A percentile compares a stretch with the other conserved stretches of the same genome.
Evolutionary conservation across 2,797 vertebrate genomes (phyloP).

Genomic region (Danio jaintianensis): DNA sequence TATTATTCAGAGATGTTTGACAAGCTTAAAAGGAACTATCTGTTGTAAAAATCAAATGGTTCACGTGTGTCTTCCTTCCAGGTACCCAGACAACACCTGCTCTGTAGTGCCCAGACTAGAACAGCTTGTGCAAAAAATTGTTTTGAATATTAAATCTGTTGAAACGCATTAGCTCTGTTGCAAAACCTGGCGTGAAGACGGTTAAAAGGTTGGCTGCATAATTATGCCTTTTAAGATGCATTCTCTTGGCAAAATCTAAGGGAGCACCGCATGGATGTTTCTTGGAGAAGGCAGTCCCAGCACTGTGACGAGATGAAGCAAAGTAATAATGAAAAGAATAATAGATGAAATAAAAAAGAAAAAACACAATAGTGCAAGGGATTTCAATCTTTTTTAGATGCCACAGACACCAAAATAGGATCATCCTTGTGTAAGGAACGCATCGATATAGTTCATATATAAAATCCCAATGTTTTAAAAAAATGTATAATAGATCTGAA

Average conservation of each 20-base stretch:
- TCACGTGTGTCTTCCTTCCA: not conserved
- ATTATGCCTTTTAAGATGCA: not conserved
- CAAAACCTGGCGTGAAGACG: not conserved
- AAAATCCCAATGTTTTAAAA: too few species aligned
- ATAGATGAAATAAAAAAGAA: not conserved
- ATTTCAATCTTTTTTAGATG: too few species aligned
- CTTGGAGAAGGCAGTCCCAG: not conserved
- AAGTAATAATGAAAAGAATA: not conserved
- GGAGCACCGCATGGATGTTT: not conserved
- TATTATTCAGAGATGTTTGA: slow-evolving; percentile 14
- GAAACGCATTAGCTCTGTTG: not conserved
- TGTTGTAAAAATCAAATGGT: not conserved
- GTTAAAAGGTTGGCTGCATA: not conserved
- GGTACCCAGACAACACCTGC: slow-evolving; percentile 6
- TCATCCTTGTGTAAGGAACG: too few species aligned
- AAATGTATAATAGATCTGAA: too few species aligned
- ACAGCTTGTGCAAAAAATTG: not conserved
- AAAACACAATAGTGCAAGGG: not conserved
- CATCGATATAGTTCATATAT: too few species aligned
- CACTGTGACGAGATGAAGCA: not conserved
- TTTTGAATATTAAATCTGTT: not conserved
- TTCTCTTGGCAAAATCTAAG: not conserved
- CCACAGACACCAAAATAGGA: too few species aligned
- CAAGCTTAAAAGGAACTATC: slow-evolving; percentile 1
- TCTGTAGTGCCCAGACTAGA: slow-evolving; percentile 2